Conservation (phyloP, 2,113 vertebrate species). For the Sebastes fasciatus region DNA sequence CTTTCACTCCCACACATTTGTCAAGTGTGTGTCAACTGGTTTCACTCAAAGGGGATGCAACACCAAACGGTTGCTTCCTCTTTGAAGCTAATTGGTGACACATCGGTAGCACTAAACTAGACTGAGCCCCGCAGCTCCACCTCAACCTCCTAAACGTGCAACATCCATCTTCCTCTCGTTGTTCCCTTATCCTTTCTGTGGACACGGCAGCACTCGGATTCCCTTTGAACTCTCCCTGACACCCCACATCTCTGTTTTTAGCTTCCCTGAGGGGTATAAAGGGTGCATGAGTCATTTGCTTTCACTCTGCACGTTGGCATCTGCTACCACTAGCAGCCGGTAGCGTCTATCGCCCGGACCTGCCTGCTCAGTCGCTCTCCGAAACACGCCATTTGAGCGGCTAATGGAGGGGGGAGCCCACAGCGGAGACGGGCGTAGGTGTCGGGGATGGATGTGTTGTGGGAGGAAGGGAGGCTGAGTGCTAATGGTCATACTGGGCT, state of each 20-base stretch:
- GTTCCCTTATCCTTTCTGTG: background rate
- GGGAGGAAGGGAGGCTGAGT: slow-evolving; percentile 37
- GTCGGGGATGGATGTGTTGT: slow-evolving; percentile 56
- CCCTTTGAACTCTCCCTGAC: slow-evolving; percentile 57
- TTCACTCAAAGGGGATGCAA: background rate
- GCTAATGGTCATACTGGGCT: slow-evolving; percentile 54
- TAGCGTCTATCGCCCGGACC: slow-evolving; percentile 35
- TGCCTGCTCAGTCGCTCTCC: slow-evolving; percentile 47
- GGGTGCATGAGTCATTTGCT: slow-evolving; percentile 63
- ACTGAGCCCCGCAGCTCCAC: background rate
- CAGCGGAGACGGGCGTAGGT: slow-evolving; percentile 53
- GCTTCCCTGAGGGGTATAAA: slow-evolving; percentile 45
- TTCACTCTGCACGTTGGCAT: slow-evolving; percentile 57
- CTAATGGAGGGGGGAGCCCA: slow-evolving; percentile 64
- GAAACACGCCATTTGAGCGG: slow-evolving; percentile 54
- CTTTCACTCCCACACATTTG: slow-evolving; percentile 29
- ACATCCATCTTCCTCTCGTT: background rate
- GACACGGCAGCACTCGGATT: slow-evolving; percentile 43
- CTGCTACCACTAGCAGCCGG: slow-evolving; percentile 51
- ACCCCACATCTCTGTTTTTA: slow-evolving; percentile 64
- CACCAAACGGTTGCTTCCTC: slow-evolving; percentile 24
- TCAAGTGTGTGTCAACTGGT: slow-evolving; percentile 22
- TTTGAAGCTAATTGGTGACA: slow-evolving; percentile 49
- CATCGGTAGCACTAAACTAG: background rate
- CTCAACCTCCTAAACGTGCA: slow-evolving; percentile 4